A percentile compares a stretch with the other conserved stretches of the same genome.
phyloP scores from a whole-genome alignment of 2,888 invertebrate species.

The Mactromeris polynyma region DNA sequence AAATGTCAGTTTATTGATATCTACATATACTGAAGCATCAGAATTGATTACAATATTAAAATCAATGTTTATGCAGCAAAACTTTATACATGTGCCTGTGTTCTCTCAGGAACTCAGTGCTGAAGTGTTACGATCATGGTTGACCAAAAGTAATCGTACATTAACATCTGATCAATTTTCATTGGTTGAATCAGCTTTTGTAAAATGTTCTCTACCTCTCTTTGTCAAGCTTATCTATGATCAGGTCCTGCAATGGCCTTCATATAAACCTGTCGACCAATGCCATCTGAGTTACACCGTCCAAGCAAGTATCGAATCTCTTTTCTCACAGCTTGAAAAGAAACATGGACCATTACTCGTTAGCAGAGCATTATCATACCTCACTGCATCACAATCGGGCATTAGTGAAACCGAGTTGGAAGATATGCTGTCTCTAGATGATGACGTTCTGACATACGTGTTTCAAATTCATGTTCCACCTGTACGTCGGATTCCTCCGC shows the following conservation, averaged over 20 bases:
- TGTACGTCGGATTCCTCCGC: conserved; percentile 82
- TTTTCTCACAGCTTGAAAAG: conserved; percentile 80
- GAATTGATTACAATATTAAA: conserved; percentile 78
- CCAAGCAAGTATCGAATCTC: conserved; percentile 80
- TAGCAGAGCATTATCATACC: conserved; percentile 78
- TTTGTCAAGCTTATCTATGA: conserved; percentile 83
- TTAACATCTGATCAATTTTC: conserved; percentile 78
- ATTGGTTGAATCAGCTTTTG: conserved; percentile 77
- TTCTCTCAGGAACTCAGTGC: conserved; percentile 77
- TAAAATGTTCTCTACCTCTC: conserved; percentile 80
- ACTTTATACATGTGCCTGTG: conserved; percentile 75
- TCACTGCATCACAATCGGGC: conserved; percentile 80
- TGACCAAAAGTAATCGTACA: conserved; percentile 71
- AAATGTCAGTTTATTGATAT: conserved; percentile 80
- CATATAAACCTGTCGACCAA: conserved; percentile 75
- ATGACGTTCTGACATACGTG: conserved; percentile 79
- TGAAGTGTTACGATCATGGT: conserved; percentile 78
- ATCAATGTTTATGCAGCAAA: conserved; percentile 56
- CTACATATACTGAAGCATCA: conserved; percentile 78
- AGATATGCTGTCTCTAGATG: conserved; percentile 84
- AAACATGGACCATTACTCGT: conserved; percentile 81
- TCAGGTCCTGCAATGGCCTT: conserved; percentile 79
- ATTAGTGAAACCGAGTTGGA: conserved; percentile 83
- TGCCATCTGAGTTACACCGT: conserved; percentile 74
- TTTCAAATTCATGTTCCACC: conserved; percentile 84